Evolutionary conservation across 2,113 vertebrate species (phyloP).

Genomic region (Callospermophilus lateralis): DNA sequence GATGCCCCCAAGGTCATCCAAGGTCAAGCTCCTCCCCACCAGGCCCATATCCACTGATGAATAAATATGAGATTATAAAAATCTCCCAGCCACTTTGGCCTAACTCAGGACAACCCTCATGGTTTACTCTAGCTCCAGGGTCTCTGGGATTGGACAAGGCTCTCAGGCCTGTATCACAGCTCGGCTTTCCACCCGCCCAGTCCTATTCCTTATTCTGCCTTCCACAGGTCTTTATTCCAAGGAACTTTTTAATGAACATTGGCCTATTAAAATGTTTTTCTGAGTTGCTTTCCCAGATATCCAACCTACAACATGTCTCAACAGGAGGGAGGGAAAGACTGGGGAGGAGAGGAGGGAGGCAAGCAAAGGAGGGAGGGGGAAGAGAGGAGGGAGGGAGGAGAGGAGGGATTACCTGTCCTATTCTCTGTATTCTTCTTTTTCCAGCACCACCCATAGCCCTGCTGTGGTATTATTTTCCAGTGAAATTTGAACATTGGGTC

Average conservation of each 20-base stretch:
- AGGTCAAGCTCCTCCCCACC: not conserved
- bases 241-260: not conserved
- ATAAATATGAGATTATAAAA: not conserved
- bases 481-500: not conserved
- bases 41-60: too few species aligned
- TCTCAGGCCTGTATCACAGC: not conserved
- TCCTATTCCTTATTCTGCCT: not conserved
- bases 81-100: not conserved
- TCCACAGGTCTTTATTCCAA: not conserved
- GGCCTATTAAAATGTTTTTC: not conserved
- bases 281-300: not conserved
- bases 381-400: too few species aligned
- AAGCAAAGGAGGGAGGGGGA: too few species aligned
- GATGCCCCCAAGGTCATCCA: too few species aligned
- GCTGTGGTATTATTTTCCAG: not conserved
- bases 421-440: not conserved
- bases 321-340: not conserved
- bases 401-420: not conserved
- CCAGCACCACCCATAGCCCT: not conserved
- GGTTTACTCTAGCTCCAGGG: not conserved
- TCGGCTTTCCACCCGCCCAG: not conserved
- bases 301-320: not conserved
- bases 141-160: accelerated
- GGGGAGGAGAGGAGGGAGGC: not conserved
- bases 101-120: not conserved